Evolutionary conservation across 1,140 invertebrate species (phyloP).

Genomic region (Drosophila busckii): DNA sequence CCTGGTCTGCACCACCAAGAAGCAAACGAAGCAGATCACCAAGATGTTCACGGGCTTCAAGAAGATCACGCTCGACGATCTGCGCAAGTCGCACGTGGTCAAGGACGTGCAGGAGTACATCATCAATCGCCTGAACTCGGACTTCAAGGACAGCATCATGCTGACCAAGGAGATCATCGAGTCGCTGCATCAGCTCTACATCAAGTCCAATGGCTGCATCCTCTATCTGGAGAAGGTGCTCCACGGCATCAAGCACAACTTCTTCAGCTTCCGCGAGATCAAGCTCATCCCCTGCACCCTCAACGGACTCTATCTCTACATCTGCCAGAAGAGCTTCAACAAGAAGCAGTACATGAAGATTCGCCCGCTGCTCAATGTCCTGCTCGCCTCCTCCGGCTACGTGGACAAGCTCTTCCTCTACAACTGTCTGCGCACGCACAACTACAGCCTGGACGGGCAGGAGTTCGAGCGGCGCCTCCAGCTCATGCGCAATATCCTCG

Average conservation of each 20-base stretch:
- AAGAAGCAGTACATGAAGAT: slow-evolving; percentile 92
- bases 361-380: slow-evolving; percentile 89
- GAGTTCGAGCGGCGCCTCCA: slow-evolving; percentile 92
- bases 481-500: slow-evolving; percentile 84
- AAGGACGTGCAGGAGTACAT: slow-evolving; percentile 98
- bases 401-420: slow-evolving; percentile 89
- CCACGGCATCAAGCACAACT: slow-evolving; percentile 95
- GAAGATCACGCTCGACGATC: slow-evolving; percentile 94
- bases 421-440: slow-evolving; percentile 89
- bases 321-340: slow-evolving; percentile 94
- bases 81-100: slow-evolving; percentile 92
- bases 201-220: slow-evolving; percentile 97
- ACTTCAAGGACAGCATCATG: slow-evolving; percentile 80
- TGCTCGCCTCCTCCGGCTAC: slow-evolving; percentile 91
- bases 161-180: slow-evolving; percentile 89
- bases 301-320: slow-evolving; percentile 96
- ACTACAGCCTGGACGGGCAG: slow-evolving; percentile 88
- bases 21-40: slow-evolving; percentile 91
- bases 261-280: slow-evolving; percentile 90
- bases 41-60: slow-evolving; percentile 96
- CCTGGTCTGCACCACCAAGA: slow-evolving; percentile 92
- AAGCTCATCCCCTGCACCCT: slow-evolving; percentile 96
- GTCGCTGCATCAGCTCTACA: slow-evolving; percentile 96
- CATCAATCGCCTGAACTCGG: slow-evolving; percentile 91
- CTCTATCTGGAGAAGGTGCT: slow-evolving; percentile 95